These are phyloP conservation scores for Chlamydotis undulata DNA, from an alignment of 2,113 vertebrate genomes.

Conservation along the genomic window DNA sequence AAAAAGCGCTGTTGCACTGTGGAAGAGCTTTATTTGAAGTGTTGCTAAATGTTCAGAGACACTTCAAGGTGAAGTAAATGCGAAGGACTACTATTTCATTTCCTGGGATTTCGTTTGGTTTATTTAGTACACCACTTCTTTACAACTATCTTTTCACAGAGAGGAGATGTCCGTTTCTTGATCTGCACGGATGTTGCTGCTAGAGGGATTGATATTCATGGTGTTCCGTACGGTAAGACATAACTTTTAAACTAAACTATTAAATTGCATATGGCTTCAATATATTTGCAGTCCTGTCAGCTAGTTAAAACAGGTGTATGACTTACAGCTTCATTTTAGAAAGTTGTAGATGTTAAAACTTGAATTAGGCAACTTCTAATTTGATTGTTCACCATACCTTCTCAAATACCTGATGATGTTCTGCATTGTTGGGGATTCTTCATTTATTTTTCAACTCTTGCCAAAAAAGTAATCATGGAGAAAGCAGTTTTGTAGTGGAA, in stretches of 20 bases:
- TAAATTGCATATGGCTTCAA: not conserved
- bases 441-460: not conserved
- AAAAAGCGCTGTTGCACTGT: not conserved
- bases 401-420: not conserved
- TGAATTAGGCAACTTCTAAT: not conserved
- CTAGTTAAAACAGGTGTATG: not conserved
- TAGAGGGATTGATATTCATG: conserved; percentile 94
- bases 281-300: not conserved
- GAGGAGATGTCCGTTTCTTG: conserved; percentile 89
- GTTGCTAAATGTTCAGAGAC: not conserved
- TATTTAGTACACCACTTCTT: not conserved
- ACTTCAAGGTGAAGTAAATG: not conserved
- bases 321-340: not conserved
- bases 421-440: not conserved
- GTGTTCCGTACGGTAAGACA: conserved; percentile 91
- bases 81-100: not conserved
- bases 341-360: not conserved
- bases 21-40: not conserved
- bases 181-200: conserved; percentile 98
- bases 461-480: not conserved
- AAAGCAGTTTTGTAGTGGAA: not conserved
- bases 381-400: not conserved
- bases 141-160: conserved; percentile 72
- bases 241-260: not conserved
- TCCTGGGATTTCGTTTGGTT: not conserved